Evolutionary conservation across 2,888 invertebrate species (phyloP).

Genomic region (Pterostichus madidus): DNA sequence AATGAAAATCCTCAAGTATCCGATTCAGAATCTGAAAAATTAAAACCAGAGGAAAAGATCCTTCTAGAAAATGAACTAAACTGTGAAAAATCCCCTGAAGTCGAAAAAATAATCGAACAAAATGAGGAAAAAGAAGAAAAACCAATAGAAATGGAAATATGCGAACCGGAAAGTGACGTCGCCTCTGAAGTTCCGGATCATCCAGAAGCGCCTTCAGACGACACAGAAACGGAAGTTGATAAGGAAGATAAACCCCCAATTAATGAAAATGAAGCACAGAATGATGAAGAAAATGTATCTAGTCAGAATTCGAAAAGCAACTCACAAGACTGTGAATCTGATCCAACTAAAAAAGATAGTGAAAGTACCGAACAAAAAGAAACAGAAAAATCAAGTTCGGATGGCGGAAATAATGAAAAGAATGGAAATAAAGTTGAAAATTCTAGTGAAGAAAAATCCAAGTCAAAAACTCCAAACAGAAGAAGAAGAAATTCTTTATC

Average conservation of each 20-base stretch:
- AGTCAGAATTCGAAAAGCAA: constrained; percentile 65
- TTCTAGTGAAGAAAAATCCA: constrained; percentile 82
- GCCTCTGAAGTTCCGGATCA: constrained; percentile 19
- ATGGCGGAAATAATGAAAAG: constrained; percentile 67
- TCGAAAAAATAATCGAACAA: constrained; percentile 27
- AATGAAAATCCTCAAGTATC: constrained; percentile 18
- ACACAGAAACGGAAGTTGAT: constrained; percentile 68
- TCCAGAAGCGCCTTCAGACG: constrained; percentile 32
- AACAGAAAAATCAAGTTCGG: not conserved
- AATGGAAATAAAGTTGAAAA: constrained; percentile 75
- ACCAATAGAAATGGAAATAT: constrained; percentile 59
- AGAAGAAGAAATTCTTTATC: constrained; percentile 87
- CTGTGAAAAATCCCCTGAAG: no score
- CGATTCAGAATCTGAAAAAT: constrained; percentile 34
- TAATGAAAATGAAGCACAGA: constrained; percentile 70
- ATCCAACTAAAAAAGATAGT: constrained; percentile 71
- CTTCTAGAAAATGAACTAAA: not conserved
- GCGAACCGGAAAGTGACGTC: constrained; percentile 53
- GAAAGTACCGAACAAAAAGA: constrained; percentile 69
- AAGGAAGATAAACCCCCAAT: constrained; percentile 63
- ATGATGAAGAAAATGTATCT: constrained; percentile 57
- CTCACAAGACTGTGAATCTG: constrained; percentile 70
- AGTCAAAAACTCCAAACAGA: constrained; percentile 74
- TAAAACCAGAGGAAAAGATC: no score
- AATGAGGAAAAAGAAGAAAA: no score